These are phyloP conservation scores for Aphelocoma californica DNA, from an alignment of 2,797 vertebrate species.

Conservation along the genomic window DNA sequence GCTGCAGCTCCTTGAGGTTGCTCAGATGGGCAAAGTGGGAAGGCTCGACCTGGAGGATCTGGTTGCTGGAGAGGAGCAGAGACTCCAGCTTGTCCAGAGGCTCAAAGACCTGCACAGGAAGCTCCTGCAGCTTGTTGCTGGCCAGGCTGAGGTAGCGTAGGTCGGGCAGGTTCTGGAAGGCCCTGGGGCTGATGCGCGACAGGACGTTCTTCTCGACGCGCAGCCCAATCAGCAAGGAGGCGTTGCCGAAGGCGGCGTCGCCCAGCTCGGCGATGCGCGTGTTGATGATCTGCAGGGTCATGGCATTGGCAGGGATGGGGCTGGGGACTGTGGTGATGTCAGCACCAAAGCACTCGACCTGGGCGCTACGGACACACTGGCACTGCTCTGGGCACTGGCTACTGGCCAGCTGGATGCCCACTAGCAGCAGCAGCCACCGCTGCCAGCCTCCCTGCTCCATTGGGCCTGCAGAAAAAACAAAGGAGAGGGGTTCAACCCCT, in stretches of 20 bases:
- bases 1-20: conserved; percentile 83
- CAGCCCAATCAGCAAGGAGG: conserved; percentile 74
- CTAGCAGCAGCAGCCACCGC: conserved; percentile 54
- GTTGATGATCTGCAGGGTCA: conserved; percentile 79
- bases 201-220: conserved; percentile 79
- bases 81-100: conserved; percentile 75
- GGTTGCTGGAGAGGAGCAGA: conserved; percentile 77
- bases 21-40: conserved; percentile 71
- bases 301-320: conserved; percentile 71
- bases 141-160: conserved; percentile 77
- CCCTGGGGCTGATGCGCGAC: conserved; percentile 73
- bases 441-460: conserved; percentile 61
- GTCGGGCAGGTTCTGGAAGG: conserved; percentile 79
- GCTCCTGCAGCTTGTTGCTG: conserved; percentile 76
- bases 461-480: conserved; percentile 43
- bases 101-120: conserved; percentile 70
- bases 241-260: conserved; percentile 65
- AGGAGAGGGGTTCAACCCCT: not conserved
- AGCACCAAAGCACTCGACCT: conserved; percentile 75
- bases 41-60: conserved; percentile 70
- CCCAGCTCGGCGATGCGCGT: conserved; percentile 69
- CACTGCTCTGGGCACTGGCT: conserved; percentile 76
- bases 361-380: conserved; percentile 63
- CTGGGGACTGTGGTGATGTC: conserved; percentile 62
- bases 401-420: conserved; percentile 42